Conservation (phyloP, 2,888 invertebrate species). For the Aphidius colemani region DNA sequence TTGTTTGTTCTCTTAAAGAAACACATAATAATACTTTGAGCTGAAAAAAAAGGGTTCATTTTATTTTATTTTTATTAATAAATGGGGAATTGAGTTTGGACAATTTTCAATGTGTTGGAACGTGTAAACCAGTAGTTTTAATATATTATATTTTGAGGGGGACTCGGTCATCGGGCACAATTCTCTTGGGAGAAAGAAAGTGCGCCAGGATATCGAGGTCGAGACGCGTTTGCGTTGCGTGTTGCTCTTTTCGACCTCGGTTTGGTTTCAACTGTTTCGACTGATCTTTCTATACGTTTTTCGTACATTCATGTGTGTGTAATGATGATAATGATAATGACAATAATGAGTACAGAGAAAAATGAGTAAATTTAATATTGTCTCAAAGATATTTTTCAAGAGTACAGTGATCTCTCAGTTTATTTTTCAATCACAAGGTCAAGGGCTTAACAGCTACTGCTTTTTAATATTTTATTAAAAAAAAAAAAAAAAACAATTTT, state of each 20-base stretch:
- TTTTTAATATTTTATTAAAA: slow-evolving; percentile 24
- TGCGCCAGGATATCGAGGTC: slow-evolving; percentile 47
- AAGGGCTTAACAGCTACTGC: slow-evolving; percentile 33
- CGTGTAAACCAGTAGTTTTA: slow-evolving; percentile 13
- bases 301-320: slow-evolving; percentile 8
- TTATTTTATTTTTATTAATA: background rate
- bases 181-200: slow-evolving; percentile 46
- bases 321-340: background rate
- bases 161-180: slow-evolving; percentile 30
- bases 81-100: slow-evolving; percentile 26
- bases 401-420: slow-evolving; percentile 4
- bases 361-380: background rate
- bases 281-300: slow-evolving; percentile 26
- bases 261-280: slow-evolving; percentile 26
- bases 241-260: slow-evolving; percentile 34
- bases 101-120: slow-evolving; percentile 12
- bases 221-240: slow-evolving; percentile 35
- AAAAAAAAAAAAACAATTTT: no score
- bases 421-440: slow-evolving; percentile 35
- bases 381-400: background rate
- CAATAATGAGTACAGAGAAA: slow-evolving; percentile 1
- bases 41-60: background rate
- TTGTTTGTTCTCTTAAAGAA: no score
- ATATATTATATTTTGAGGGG: slow-evolving; percentile 13
- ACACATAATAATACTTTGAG: background rate